Percentiles rank a stretch among this genome's conserved stretches.
Conservation (phyloP, 2,888 invertebrate genomes). For the Serrognathus titanus region DNA sequence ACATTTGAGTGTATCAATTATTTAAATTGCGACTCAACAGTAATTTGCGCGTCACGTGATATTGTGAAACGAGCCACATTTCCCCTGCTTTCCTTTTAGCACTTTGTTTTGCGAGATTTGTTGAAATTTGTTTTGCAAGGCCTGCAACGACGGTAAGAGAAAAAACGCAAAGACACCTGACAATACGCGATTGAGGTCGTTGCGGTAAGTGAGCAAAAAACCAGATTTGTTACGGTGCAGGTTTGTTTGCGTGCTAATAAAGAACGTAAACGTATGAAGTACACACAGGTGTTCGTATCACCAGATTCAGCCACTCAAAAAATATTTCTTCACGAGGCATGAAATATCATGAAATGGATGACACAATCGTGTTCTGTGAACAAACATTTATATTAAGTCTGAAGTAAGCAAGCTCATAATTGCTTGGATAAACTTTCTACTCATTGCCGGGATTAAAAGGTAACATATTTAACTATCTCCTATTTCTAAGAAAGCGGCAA, state of each 20-base stretch:
- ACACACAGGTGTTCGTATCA: slow-evolving; percentile 17
- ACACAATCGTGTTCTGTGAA: not conserved
- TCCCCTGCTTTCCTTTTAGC: too few relatives aligned
- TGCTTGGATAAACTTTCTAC: not conserved
- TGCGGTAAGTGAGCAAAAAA: slow-evolving; percentile 20
- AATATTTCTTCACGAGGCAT: slow-evolving; percentile 1
- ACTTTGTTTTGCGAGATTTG: too few relatives aligned
- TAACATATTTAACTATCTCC: not conserved
- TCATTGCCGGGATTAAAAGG: not conserved
- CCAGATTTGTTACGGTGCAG: slow-evolving; percentile 20
- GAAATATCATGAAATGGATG: not conserved
- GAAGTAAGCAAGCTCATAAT: not conserved
- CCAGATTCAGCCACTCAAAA: slow-evolving; percentile 8
- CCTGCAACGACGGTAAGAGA: not conserved
- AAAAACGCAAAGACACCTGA: slow-evolving; percentile 14
- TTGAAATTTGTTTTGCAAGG: too few relatives aligned
- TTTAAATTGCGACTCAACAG: too few relatives aligned
- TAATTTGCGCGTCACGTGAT: too few relatives aligned
- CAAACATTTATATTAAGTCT: not conserved
- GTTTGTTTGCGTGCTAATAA: slow-evolving; percentile 20
- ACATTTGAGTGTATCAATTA: too few relatives aligned
- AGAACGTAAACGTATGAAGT: slow-evolving; percentile 19
- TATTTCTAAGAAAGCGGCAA: too few relatives aligned
- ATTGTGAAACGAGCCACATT: too few relatives aligned
- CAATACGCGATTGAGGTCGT: slow-evolving; percentile 15